These are phyloP conservation scores for Thalassoma bifasciatum DNA, from an alignment of 2,113 vertebrate species.

Conservation along the genomic window DNA sequence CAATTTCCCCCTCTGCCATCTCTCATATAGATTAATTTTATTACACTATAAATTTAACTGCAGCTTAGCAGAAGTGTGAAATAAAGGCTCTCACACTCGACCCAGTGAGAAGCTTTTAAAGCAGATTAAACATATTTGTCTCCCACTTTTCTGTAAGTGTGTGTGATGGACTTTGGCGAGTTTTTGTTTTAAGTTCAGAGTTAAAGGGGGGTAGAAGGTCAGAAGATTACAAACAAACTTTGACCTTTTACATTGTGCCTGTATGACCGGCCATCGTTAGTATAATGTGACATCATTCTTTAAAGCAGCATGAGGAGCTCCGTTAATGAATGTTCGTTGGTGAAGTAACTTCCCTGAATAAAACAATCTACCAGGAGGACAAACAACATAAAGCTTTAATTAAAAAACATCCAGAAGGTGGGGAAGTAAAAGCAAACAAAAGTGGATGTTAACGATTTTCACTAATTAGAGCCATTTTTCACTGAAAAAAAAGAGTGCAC, in stretches of 20 bases:
- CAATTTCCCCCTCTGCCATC: constrained; percentile 12
- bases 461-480: constrained; percentile 1
- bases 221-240: background rate
- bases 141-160: background rate
- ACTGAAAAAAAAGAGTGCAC: constrained; percentile 1
- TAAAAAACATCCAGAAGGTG: background rate
- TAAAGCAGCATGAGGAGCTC: background rate
- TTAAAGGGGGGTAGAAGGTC: background rate
- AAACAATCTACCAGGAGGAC: background rate
- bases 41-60: constrained; percentile 31
- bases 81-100: constrained; percentile 23
- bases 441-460: constrained; percentile 19
- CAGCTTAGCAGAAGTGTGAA: constrained; percentile 8
- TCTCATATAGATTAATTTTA: constrained; percentile 47
- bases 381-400: constrained; percentile 10
- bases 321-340: background rate
- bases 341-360: background rate
- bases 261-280: no score
- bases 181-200: background rate
- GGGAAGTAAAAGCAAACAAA: background rate
- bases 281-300: constrained; percentile 9
- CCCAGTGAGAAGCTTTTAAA: constrained; percentile 15
- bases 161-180: background rate
- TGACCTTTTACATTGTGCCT: no score
- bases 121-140: constrained; percentile 13